These are phyloP conservation scores for Zapus hudsonius DNA, from an alignment of 2,113 vertebrate genomes.

Conservation along the genomic window DNA sequence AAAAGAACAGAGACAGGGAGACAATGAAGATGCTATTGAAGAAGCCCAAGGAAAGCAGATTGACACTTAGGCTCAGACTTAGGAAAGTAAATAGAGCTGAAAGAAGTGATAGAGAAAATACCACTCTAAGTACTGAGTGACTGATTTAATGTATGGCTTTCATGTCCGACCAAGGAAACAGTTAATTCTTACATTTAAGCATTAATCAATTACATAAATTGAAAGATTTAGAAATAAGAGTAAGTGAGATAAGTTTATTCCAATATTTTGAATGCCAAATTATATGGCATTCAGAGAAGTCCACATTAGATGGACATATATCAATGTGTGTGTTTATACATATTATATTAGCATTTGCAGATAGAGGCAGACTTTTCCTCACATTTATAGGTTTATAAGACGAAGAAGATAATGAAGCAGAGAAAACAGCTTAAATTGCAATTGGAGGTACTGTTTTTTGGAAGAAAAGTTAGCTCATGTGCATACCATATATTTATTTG, in stretches of 20 bases:
- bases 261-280: slow-evolving; percentile 27
- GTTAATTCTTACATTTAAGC: not conserved
- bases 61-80: not conserved
- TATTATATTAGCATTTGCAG: not conserved
- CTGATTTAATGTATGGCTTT: not conserved
- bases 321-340: not conserved
- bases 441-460: not conserved
- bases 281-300: not conserved
- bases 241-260: not conserved
- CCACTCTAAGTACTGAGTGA: not conserved
- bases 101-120: slow-evolving; percentile 21
- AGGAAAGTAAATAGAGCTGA: not conserved
- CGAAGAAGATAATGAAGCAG: not conserved
- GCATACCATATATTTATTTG: slow-evolving; percentile 10
- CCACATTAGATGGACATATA: not conserved
- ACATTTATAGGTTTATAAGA: not conserved
- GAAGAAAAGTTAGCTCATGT: not conserved
- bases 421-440: not conserved
- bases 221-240: slow-evolving; percentile 32
- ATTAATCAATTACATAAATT: not conserved
- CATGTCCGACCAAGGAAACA: too few species aligned
- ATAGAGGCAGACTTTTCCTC: not conserved
- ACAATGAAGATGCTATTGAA: slow-evolving; percentile 13
- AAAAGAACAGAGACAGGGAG: not conserved
- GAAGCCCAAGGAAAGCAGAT: not conserved